A percentile compares a stretch with the other conserved stretches of the same genome.
Evolutionary conservation across 2,113 vertebrate species (phyloP).

Genomic region (Trochalopteron elliotii): DNA sequence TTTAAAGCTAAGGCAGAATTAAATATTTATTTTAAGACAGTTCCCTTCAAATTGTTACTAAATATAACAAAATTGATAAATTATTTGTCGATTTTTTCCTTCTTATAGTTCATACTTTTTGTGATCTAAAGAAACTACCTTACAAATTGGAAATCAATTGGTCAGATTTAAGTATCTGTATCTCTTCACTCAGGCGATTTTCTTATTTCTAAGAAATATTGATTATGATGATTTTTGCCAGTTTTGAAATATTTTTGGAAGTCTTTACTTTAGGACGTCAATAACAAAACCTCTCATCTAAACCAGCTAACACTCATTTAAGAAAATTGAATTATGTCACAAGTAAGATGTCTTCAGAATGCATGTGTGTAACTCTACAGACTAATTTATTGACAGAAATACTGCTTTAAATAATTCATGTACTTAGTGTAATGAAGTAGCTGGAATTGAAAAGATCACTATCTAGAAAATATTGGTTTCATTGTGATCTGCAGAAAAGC

Average conservation of each 20-base stretch:
- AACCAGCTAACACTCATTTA: neutral
- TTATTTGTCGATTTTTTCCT: neutral
- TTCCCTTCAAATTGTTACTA: neutral
- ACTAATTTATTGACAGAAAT: neutral
- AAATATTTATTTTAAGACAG: neutral
- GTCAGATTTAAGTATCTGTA: neutral
- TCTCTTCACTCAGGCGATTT: neutral
- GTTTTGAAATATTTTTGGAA: neutral
- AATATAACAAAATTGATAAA: neutral
- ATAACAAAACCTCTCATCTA: neutral
- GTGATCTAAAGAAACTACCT: neutral
- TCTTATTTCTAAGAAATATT: neutral
- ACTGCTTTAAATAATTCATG: fast-evolving
- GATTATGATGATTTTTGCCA: neutral
- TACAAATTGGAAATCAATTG: neutral
- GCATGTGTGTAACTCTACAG: neutral
- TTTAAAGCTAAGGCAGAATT: neutral
- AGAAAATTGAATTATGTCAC: neutral
- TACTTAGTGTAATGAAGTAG: neutral
- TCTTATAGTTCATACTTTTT: neutral
- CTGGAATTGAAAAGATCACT: neutral
- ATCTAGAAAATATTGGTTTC: neutral
- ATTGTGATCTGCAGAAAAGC: neutral
- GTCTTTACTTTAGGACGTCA: neutral
- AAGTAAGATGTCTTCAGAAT: neutral